Base-by-base conservation (phyloP, 2,888 invertebrate genomes). In the Beris morrisii region DNA sequence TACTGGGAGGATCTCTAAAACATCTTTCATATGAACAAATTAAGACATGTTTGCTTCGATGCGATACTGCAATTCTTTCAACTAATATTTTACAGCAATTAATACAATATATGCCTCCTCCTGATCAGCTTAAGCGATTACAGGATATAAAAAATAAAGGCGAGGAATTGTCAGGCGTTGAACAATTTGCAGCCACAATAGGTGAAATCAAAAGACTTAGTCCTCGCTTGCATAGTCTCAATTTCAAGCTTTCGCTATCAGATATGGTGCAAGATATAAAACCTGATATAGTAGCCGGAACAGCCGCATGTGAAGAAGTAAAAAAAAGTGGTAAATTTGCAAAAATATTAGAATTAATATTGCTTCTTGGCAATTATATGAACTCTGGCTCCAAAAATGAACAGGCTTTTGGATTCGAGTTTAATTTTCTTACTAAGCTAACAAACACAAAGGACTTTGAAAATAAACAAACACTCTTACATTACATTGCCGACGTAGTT, bases 301-400 rank as follows among this genome's bases (percentile, higher is more conserved):
- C 95, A 2, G 95, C 95, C 0, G 97, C 97, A 0, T 97, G 97
- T 74, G 95, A 97, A 74, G 95, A 97, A 81, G 89, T 96, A 3
- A 92, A 90, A 73, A 87, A 87, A 32, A 96, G 96, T 74, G 87
- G 87, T 71, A 97, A 95, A 75, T 96, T 99, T 79, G 90, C 92
- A 1, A 90, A 88, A 77, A 89, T 99, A 58, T 81, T 99, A 12
- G 94, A 97, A 78, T 82, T 98, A 0, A 87, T 98, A 68, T 83
- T 99, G 0, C 80, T 97, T 11, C 83, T 97, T 28, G 98, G 98
- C 4, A 99, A 99, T 81, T 96, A 93, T 75, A 94, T 99, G 93
- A 98, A 98, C 80, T 88, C 94, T 0, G 97, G 97, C 0, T 93
- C 95, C 6, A 90, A 90, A 75, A 96, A 97, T 76, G 96, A 92